phyloP scores from a whole-genome alignment of 2,888 invertebrate genomes.

The Lycophotia porphyrea region DNA sequence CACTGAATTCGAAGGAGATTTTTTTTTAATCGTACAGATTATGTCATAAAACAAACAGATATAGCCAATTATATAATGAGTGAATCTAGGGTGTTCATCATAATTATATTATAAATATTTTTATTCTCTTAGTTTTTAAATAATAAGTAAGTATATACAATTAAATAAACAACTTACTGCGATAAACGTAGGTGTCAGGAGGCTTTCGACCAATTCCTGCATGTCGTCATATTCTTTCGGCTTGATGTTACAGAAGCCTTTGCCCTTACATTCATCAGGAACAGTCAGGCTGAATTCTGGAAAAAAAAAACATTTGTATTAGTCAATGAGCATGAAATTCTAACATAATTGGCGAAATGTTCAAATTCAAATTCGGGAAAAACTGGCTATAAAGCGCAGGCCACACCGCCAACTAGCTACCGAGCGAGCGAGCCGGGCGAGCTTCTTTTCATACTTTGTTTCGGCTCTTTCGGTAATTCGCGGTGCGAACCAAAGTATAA shows the following conservation, averaged over 20 bases:
- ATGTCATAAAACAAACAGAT: background rate
- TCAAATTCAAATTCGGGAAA: too few species aligned
- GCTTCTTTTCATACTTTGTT: too few species aligned
- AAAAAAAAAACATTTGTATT: background rate
- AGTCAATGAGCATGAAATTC: background rate
- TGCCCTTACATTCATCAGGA: slow-evolving; percentile 46
- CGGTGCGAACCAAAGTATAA: too few species aligned
- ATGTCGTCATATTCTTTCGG: slow-evolving; percentile 51
- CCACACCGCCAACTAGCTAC: too few species aligned
- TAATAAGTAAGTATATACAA: background rate
- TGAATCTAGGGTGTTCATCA: background rate
- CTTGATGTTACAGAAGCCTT: slow-evolving; percentile 43
- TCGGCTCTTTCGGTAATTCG: too few species aligned
- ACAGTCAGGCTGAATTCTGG: slow-evolving; percentile 30
- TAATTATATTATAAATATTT: background rate
- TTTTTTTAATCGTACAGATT: background rate
- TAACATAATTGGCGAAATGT: too few species aligned
- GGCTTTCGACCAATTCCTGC: slow-evolving; percentile 1
- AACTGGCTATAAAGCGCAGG: too few species aligned
- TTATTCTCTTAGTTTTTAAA: background rate
- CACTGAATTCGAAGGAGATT: background rate
- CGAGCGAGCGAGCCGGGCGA: too few species aligned
- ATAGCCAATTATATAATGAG: background rate
- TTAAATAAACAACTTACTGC: slow-evolving; percentile 33
- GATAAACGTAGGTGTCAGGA: slow-evolving; percentile 26